Evolutionary conservation across 2,113 vertebrate genomes (phyloP).

Genomic region (Xiphorhynchus elegans): DNA sequence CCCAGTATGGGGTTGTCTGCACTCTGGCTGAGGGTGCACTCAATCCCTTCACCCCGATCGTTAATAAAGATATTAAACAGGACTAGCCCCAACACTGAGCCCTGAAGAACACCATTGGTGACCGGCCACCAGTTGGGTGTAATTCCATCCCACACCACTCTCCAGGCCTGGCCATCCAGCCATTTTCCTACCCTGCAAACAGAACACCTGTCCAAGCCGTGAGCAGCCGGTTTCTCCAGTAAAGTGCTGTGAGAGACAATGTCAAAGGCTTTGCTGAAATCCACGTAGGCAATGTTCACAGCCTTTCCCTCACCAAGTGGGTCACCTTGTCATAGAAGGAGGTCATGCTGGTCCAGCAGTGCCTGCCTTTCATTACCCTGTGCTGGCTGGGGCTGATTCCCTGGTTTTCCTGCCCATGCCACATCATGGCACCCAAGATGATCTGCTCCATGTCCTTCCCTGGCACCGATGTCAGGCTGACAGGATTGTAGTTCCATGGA

Average conservation of each 20-base stretch:
- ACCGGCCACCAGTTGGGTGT: neutral
- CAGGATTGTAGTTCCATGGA: neutral
- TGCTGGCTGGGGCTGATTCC: no score
- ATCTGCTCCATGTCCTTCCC: neutral
- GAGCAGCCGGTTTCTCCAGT: neutral
- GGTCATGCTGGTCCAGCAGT: neutral
- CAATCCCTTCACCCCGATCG: neutral
- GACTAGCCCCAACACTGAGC: neutral
- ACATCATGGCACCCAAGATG: no score
- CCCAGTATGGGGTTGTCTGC: neutral
- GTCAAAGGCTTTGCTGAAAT: neutral
- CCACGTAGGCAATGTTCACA: neutral
- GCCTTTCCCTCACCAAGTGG: neutral
- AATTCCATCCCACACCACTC: neutral
- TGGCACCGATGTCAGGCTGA: neutral
- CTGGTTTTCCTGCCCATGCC: neutral
- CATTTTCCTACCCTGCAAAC: neutral
- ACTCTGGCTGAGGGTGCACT: neutral
- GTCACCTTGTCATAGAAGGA: neutral
- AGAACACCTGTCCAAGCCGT: neutral
- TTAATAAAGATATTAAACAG: neutral
- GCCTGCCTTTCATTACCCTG: neutral
- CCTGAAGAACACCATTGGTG: neutral
- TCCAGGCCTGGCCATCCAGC: neutral
- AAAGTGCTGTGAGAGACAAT: neutral